phyloP scores from a whole-genome alignment of 2,797 vertebrate genomes.

The Epinephelus coioides region DNA sequence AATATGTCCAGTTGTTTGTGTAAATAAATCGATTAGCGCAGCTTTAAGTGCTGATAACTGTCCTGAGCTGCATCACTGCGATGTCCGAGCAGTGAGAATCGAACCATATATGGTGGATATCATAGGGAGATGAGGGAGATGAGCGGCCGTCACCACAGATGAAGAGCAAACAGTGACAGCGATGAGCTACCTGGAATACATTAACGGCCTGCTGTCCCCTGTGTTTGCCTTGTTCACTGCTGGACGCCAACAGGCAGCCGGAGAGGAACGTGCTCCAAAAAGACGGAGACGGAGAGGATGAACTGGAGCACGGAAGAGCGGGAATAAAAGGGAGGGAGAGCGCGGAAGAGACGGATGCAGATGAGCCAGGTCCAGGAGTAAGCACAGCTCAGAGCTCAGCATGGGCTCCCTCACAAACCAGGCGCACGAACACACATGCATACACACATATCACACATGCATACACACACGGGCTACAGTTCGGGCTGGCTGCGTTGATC shows the following conservation, averaged over 20 bases:
- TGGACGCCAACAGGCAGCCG: constrained; percentile 48
- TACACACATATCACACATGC: constrained; percentile 26
- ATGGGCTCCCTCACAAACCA: constrained; percentile 52
- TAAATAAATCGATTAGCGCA: background rate
- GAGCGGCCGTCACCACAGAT: constrained; percentile 13
- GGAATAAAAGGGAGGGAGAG: constrained; percentile 9
- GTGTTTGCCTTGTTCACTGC: constrained; percentile 64
- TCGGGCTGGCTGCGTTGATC: constrained; percentile 73
- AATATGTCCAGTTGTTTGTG: background rate
- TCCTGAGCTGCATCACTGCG: background rate
- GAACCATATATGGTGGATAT: background rate
- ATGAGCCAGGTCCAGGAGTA: constrained; percentile 66
- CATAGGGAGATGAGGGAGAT: background rate
- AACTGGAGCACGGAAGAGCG: constrained; percentile 15
- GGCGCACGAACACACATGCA: constrained; percentile 24
- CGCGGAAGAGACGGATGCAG: constrained; percentile 58
- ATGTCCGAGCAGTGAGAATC: background rate
- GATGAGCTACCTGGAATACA: constrained; percentile 37
- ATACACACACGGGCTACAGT: constrained; percentile 59
- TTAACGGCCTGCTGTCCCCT: constrained; percentile 22
- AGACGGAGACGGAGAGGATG: constrained; percentile 10
- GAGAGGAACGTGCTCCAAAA: constrained; percentile 33
- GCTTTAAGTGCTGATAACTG: background rate
- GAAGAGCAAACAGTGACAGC: constrained; percentile 14
- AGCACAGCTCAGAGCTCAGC: constrained; percentile 75